A percentile compares a stretch with the other conserved stretches of the same genome.
Evolutionary conservation across 2,797 vertebrate species (phyloP).

Genomic region (Bovichtus variegatus): DNA sequence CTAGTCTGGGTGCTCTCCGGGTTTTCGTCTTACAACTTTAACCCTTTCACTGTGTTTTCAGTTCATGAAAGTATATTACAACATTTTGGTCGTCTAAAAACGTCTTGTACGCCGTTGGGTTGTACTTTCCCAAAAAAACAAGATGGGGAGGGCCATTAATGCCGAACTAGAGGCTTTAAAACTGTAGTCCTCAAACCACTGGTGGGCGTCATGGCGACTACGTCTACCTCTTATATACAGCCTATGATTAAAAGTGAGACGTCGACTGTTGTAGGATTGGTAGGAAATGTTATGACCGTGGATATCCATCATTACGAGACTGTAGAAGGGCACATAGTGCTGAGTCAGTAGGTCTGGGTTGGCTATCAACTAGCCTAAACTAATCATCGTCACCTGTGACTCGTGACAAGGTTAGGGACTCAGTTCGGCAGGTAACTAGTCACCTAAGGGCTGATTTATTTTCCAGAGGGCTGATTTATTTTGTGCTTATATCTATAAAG

Average conservation of each 20-base stretch:
- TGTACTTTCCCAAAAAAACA: no score
- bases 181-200: no score
- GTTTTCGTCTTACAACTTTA: no score
- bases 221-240: no score
- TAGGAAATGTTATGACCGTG: neutral
- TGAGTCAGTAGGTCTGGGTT: conserved; percentile 23
- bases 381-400: conserved; percentile 64
- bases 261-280: neutral
- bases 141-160: no score
- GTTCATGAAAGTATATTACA: no score
- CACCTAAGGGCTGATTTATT: conserved; percentile 79
- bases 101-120: no score
- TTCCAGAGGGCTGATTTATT: conserved; percentile 83
- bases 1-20: no score
- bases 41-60: no score
- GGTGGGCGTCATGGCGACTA: no score
- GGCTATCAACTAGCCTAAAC: conserved; percentile 49
- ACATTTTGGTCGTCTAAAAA: no score
- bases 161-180: no score
- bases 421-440: conserved; percentile 72
- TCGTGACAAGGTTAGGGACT: conserved; percentile 65
- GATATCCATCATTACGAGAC: conserved; percentile 4
- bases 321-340: conserved; percentile 2
- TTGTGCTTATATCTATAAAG: conserved; percentile 92
- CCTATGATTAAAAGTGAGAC: neutral